These are phyloP conservation scores for Zosterops lateralis DNA, from an alignment of 2,113 vertebrate genomes.

Conservation along the genomic window DNA sequence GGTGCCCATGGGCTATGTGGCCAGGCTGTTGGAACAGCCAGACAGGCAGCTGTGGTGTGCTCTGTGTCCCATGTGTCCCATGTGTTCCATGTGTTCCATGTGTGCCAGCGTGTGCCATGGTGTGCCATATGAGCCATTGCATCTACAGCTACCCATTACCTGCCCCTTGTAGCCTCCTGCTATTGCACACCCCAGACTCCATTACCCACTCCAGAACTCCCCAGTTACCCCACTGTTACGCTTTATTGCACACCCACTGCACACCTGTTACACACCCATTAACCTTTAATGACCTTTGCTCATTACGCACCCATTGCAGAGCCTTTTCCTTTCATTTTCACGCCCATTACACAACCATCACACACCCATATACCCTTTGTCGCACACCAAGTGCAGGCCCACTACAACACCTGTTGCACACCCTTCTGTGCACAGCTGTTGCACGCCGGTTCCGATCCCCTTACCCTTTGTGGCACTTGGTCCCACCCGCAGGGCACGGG, in stretches of 20 bases:
- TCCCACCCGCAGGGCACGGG: rapidly evolving
- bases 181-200: no score
- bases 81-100: neutral
- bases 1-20: neutral
- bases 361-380: neutral
- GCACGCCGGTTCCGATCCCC: neutral
- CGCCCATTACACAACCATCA: no score
- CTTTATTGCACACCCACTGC: neutral
- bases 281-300: neutral
- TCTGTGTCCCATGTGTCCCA: neutral
- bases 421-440: neutral
- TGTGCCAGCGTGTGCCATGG: neutral
- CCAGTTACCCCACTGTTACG: neutral
- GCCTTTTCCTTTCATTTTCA: neutral
- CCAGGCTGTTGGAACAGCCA: neutral
- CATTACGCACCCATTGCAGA: neutral
- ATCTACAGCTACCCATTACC: neutral
- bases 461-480: neutral
- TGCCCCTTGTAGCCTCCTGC: neutral
- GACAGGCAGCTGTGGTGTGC: neutral
- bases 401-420: neutral
- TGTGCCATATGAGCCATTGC: neutral
- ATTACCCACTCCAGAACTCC: neutral
- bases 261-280: neutral
- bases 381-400: neutral